A percentile compares a stretch with the other conserved stretches of the same genome.
phyloP scores from a whole-genome alignment of 2,888 invertebrate genomes.

The Erebia ligea region DNA sequence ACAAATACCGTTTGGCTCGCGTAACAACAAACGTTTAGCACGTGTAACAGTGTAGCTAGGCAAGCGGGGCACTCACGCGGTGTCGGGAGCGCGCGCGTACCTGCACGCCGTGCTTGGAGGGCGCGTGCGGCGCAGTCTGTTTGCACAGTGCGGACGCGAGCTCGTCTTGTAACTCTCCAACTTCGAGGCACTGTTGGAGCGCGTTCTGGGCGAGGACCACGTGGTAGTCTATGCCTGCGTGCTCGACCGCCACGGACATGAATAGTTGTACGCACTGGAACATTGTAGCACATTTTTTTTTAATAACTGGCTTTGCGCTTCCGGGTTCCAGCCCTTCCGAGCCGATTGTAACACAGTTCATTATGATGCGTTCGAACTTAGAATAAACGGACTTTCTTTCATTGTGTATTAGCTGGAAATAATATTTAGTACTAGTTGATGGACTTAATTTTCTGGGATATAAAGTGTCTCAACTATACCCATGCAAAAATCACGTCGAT shows the following conservation, averaged over 20 bases:
- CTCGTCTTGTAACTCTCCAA: slow-evolving; percentile 96
- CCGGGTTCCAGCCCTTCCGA: too few species aligned
- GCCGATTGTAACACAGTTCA: too few species aligned
- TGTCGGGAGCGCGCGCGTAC: slow-evolving; percentile 61
- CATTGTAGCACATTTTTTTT: not conserved
- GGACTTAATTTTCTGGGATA: too few species aligned
- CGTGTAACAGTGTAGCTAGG: slow-evolving; percentile 13
- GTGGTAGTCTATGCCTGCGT: slow-evolving; percentile 98
- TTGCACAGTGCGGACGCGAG: slow-evolving; percentile 95
- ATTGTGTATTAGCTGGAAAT: too few species aligned
- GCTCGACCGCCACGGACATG: slow-evolving; percentile 97
- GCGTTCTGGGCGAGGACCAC: slow-evolving; percentile 98
- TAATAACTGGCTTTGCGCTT: not conserved
- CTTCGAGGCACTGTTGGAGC: slow-evolving; percentile 94
- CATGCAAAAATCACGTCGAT: too few species aligned
- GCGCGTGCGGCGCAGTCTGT: slow-evolving; percentile 95
- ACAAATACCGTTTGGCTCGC: not conserved
- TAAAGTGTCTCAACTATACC: too few species aligned
- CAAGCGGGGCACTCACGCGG: slow-evolving; percentile 46
- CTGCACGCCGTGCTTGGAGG: slow-evolving; percentile 92
- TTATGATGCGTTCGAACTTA: too few species aligned
- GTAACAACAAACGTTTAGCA: not conserved
- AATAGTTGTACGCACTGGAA: slow-evolving; percentile 95
- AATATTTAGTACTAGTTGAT: too few species aligned
- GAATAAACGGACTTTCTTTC: too few species aligned